Base-by-base conservation (phyloP, 1,140 invertebrate species). In the Octopus sinensis region DNA sequence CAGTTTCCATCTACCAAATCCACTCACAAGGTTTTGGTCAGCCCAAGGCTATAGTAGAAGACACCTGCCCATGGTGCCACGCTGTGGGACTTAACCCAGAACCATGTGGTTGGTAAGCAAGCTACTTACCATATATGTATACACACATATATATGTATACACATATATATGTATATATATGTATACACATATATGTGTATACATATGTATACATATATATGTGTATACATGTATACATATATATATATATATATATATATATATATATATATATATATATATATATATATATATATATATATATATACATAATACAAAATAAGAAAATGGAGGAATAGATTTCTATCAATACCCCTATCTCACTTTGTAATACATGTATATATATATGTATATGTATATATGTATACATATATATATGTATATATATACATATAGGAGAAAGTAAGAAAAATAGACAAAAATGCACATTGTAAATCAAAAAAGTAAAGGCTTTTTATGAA, bases 211-310 rank as follows among this genome's bases (percentile, higher is more conserved):
- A 62, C 56, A 62, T 9, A 62, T 62, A 17, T 62, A 17, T 62
- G 17, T 62, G 17, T 62, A 62, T 62, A 62, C 17, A 62, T 62
- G 56, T 62, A 17, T 62, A 17, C 17, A 17, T 62, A 17, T 62
- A 17, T 62, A 62, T 62, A 62, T 62, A 62, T 62, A 62, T 62
- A 62, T 62, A 62, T 62, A 62, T 62, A 62, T 62, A 62, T 62
- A 62, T 62, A 17, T 62, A 62, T 62, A 62, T 62, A 62, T 62
- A 62, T 62, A 62, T 62, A 62, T 62, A 62, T 62, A 62, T 62
- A 62, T 62, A 62, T 62, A 62, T 62, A 62, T 62, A 62, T 62
- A 62, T 62, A 62, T 62, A 62, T 62, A 62, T 62, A 62, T 62
- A 62, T 62, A 62, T 62, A 62, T 62, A 62, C 17, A 62, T 62